Evolutionary conservation across 2,113 vertebrate genomes (phyloP).

Genomic region (Coptodon rendalli): DNA sequence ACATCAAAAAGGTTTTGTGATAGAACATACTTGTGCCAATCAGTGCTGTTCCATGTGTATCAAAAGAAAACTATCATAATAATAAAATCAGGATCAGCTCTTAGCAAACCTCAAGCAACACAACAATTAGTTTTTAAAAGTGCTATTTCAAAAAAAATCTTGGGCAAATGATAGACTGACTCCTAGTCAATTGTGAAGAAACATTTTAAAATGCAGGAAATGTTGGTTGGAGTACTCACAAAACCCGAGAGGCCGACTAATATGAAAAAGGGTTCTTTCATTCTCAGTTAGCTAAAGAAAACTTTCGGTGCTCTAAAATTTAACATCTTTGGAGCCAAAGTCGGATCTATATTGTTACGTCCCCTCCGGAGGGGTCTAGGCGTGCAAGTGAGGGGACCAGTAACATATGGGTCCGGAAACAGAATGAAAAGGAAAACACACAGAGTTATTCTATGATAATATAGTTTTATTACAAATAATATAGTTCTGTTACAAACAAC

Average conservation of each 20-base stretch:
- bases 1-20: background rate
- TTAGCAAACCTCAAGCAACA: background rate
- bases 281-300: background rate
- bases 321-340: background rate
- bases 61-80: fast-evolving
- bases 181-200: background rate
- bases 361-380: no score
- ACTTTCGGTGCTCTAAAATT: background rate
- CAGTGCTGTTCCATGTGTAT: fast-evolving
- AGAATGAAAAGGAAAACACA: no score
- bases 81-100: background rate
- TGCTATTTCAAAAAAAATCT: fast-evolving
- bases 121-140: background rate
- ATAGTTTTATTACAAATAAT: no score
- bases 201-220: background rate
- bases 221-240: background rate
- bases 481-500: no score
- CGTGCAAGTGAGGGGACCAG: no score
- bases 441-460: no score
- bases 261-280: background rate
- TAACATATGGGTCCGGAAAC: no score
- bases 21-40: background rate
- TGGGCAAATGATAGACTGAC: fast-evolving
- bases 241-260: fast-evolving
- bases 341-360: no score